phyloP scores from a whole-genome alignment of 2,113 vertebrate species.

The Catagonus wagneri region DNA sequence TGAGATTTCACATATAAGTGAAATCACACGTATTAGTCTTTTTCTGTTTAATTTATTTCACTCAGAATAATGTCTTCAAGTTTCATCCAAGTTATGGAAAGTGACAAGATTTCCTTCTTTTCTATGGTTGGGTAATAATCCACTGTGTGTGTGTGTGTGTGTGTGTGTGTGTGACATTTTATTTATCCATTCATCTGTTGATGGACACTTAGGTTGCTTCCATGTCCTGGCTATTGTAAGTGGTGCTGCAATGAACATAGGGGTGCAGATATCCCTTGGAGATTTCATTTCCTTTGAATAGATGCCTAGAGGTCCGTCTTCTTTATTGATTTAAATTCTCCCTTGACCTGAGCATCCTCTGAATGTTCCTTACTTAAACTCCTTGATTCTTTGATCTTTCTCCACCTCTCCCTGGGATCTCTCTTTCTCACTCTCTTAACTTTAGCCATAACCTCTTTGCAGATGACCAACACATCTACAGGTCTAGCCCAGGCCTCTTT shows the following conservation, averaged over 20 bases:
- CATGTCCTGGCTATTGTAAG: background rate
- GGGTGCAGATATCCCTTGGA: background rate
- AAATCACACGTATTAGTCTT: background rate
- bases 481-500: background rate
- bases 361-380: conserved; percentile 18
- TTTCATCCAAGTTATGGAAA: background rate
- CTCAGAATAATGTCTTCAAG: background rate
- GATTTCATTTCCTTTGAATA: background rate
- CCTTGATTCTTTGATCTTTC: conserved; percentile 1
- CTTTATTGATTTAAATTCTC: conserved; percentile 15
- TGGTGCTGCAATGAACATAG: background rate
- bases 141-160: background rate
- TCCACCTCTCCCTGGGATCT: background rate
- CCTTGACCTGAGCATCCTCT: background rate
- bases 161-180: background rate
- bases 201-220: background rate
- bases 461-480: background rate
- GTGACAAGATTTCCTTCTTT: background rate
- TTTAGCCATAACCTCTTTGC: background rate
- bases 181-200: background rate
- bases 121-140: background rate
- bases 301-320: background rate
- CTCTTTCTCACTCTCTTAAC: background rate
- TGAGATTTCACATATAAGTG: background rate
- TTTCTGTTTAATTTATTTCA: background rate